A percentile compares a stretch with the other conserved stretches of the same genome.
Conservation (phyloP, 2,113 vertebrate genomes). For the Rhagologus leucostigma region DNA sequence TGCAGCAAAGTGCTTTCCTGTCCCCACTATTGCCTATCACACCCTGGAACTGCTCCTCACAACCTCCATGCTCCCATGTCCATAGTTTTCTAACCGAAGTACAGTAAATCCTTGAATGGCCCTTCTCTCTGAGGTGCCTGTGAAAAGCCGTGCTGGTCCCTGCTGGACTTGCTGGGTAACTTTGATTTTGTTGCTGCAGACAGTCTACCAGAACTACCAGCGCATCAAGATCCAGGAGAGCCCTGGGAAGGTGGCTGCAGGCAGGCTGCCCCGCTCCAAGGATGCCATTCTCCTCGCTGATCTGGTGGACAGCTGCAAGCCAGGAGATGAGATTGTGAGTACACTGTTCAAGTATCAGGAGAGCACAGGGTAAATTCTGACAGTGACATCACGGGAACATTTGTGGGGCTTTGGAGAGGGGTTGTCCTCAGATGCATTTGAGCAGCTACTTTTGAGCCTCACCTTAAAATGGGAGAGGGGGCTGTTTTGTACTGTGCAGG, state of each 20-base stretch:
- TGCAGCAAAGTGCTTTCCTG: neutral
- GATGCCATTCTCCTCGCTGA: conserved; percentile 94
- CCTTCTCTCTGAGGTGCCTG: neutral
- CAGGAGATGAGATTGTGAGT: conserved; percentile 96
- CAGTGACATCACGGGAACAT: accelerated
- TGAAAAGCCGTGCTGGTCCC: neutral
- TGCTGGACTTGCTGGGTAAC: neutral
- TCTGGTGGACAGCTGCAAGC: conserved; percentile 94
- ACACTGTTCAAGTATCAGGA: neutral
- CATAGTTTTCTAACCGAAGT: neutral
- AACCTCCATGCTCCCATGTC: neutral
- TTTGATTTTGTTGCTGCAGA: conserved; percentile 67
- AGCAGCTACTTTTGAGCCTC: neutral
- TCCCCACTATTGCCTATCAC: neutral
- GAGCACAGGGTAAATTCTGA: neutral
- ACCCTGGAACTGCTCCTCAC: neutral
- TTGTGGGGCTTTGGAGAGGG: neutral
- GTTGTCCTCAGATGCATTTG: neutral
- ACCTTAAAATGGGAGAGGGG: neutral
- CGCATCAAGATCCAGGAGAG: conserved; percentile 97
- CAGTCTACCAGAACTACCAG: conserved; percentile 97
- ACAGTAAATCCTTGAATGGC: neutral
- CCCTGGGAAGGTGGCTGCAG: conserved; percentile 91
- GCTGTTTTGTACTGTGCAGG: neutral
- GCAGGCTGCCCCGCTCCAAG: conserved; percentile 93